phyloP scores from a whole-genome alignment of 2,888 invertebrate species.

The Anthophora plumipes region DNA sequence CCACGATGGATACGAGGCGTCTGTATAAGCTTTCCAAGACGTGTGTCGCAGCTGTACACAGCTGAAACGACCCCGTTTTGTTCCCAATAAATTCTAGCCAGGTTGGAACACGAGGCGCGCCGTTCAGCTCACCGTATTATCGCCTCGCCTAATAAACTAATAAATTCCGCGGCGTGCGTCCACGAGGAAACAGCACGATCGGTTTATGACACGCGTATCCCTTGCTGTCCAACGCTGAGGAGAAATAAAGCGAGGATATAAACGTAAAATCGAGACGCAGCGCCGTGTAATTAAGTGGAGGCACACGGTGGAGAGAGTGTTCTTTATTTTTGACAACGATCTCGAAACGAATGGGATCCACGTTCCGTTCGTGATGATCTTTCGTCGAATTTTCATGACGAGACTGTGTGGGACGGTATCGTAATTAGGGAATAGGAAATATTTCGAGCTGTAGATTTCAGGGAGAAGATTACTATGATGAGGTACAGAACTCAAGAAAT shows the following conservation, averaged over 20 bases:
- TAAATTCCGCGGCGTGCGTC: constrained; percentile 65
- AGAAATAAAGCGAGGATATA: constrained; percentile 37
- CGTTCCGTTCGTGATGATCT: not conserved
- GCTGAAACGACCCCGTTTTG: constrained; percentile 38
- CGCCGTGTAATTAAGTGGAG: constrained; percentile 46
- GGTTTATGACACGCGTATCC: constrained; percentile 44
- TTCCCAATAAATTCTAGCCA: constrained; percentile 61
- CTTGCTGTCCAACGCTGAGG: not conserved
- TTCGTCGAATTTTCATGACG: not conserved
- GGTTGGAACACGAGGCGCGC: constrained; percentile 27
- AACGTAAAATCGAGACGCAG: constrained; percentile 44
- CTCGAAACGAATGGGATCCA: not conserved
- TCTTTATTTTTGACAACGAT: constrained; percentile 8
- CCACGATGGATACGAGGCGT: not conserved
- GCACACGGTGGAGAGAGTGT: not conserved
- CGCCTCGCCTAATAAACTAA: constrained; percentile 73
- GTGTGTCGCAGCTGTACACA: constrained; percentile 52
- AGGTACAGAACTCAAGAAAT: too few species aligned
- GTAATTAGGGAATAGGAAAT: too few species aligned
- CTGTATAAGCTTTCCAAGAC: constrained; percentile 26
- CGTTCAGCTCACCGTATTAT: constrained; percentile 59
- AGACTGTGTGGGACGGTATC: too few species aligned
- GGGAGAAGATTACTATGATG: too few species aligned
- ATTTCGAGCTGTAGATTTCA: too few species aligned
- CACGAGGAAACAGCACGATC: constrained; percentile 41